phyloP scores from a whole-genome alignment of 2,888 invertebrate species.

The Tenthredo notha region DNA sequence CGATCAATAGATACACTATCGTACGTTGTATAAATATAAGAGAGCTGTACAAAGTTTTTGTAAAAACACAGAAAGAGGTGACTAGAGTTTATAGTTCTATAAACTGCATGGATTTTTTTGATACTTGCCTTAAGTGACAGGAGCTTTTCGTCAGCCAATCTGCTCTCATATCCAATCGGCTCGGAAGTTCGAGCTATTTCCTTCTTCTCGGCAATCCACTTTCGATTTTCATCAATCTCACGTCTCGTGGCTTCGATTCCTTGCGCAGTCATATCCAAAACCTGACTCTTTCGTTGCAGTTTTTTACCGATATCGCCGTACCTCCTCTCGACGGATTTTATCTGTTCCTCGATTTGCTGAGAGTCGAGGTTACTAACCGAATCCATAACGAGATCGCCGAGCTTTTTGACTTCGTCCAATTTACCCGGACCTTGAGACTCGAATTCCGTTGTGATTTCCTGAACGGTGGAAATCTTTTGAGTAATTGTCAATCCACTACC shows the following conservation, averaged over 20 bases:
- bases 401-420: conserved; percentile 85
- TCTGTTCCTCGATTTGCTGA: conserved; percentile 94
- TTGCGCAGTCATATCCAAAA: conserved; percentile 91
- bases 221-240: conserved; percentile 89
- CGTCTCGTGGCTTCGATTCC: conserved; percentile 90
- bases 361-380: conserved; percentile 93
- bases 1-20: conserved; percentile 20
- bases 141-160: conserved; percentile 87
- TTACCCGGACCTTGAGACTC: conserved; percentile 85
- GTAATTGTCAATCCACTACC: conserved; percentile 90
- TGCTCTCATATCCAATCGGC: conserved; percentile 88
- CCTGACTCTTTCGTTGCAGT: conserved; percentile 90
- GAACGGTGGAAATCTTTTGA: conserved; percentile 88
- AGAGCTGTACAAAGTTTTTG: background rate
- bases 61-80: background rate
- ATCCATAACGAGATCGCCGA: conserved; percentile 87
- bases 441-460: conserved; percentile 87
- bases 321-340: conserved; percentile 91
- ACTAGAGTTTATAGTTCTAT: background rate
- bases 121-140: conserved; percentile 83
- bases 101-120: background rate
- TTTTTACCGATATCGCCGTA: conserved; percentile 92
- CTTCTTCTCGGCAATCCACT: conserved; percentile 89
- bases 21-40: background rate
- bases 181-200: conserved; percentile 84